Evolutionary conservation across 2,797 vertebrate genomes (phyloP).

Genomic region (Percopsis omiscomaycus): DNA sequence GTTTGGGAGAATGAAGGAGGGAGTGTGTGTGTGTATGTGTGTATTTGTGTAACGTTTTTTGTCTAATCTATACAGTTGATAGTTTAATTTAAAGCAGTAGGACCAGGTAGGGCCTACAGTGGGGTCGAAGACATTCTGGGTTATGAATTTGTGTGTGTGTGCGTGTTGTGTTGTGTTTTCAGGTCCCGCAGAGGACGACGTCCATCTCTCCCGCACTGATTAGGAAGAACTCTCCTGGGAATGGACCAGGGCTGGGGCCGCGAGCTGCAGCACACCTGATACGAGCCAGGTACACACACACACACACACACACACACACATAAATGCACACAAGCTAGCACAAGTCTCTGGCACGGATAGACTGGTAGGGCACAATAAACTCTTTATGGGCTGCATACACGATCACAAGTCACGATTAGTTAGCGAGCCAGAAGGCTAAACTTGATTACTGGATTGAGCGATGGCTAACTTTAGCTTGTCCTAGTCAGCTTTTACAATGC

Average conservation of each 20-base stretch:
- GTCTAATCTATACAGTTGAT: background rate
- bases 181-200: conserved; percentile 98
- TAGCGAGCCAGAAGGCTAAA: too few species aligned
- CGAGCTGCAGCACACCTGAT: conserved; percentile 89
- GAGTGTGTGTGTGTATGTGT: background rate
- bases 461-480: too few species aligned
- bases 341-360: too few species aligned
- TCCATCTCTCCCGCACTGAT: conserved; percentile 97
- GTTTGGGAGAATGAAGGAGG: too few species aligned
- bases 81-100: background rate
- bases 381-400: too few species aligned
- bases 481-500: too few species aligned
- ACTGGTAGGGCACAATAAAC: too few species aligned
- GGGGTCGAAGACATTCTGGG: background rate
- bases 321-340: too few species aligned
- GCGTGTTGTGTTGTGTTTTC: background rate
- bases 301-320: background rate
- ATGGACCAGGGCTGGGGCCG: conserved; percentile 86
- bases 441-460: too few species aligned
- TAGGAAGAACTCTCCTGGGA: conserved; percentile 94
- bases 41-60: background rate
- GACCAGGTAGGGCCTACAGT: background rate
- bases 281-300: conserved; percentile 85
- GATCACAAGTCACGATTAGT: too few species aligned
- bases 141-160: conserved; percentile 3